Base-by-base conservation (phyloP, 2,113 vertebrate genomes). In the Tapirus terrestris region DNA sequence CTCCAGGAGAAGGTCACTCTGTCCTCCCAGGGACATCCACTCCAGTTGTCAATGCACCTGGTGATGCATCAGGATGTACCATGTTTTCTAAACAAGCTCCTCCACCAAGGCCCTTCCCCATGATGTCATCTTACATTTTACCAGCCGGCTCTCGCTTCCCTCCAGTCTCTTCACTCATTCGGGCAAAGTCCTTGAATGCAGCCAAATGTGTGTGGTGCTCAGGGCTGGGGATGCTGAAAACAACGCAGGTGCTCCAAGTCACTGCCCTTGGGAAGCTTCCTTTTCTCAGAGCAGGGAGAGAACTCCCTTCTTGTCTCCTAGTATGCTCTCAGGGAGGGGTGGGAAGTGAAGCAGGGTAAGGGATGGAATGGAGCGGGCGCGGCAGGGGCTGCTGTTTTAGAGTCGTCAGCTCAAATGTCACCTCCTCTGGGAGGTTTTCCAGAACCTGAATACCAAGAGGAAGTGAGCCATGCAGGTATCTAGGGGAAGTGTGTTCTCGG, bases 41-140 rank as follows among this genome's bases (percentile, higher is more conserved):
- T 43, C 18, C 31, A 53, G 53, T 17, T n/a, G 60, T 56, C 16
- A 56, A 14, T 1, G 2, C 51, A 33, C 68, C 63, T 18, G 31
- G 23, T 1, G 11, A 45, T 14, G 43, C 11, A 7, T 9, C n/a
- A 6, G n/a, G 36, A 17, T 25, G 20, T 11, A 53, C 3, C 0
- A 0, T 6, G 39, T 86, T 65, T 61, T 75, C 53, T 36, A 31
- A 58, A 31, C 20, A 29, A 23, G 56, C 8, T 56, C 17, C 72
- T n/a, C 25, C 13, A 20, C 10, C 75, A 43, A 5, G 43, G 43
- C 43, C 31, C 53, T 18, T 17, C 17, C 13, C 11, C 45, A n/a
- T 18, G 23, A 56, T 0, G 1, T 20, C 73, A 12, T 18, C 68
- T 20, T 31, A 2, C 2, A 0, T 43, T 36, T 43, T 72, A 17